phyloP scores from a whole-genome alignment of 2,888 invertebrate genomes.

The Amphipoea oculea region DNA sequence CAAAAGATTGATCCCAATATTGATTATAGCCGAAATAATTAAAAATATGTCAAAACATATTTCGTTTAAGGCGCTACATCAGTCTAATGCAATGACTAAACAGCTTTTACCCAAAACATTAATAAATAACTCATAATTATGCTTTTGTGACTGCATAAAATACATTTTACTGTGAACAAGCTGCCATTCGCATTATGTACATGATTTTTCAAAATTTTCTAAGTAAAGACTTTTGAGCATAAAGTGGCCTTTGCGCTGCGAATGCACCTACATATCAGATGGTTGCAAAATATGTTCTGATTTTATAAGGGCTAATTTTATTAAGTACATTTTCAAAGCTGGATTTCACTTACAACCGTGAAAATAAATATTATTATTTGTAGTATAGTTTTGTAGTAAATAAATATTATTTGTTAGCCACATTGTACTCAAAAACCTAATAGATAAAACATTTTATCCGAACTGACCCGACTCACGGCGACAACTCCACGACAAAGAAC shows the following conservation, averaged over 20 bases:
- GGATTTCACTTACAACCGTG: background rate
- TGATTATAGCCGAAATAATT: slow-evolving; percentile 65
- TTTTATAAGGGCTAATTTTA: background rate
- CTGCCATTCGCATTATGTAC: slow-evolving; percentile 68
- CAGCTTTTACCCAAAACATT: slow-evolving; percentile 71
- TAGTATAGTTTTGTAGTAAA: background rate
- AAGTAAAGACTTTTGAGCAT: slow-evolving; percentile 43
- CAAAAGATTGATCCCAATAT: slow-evolving; percentile 27
- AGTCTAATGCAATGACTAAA: slow-evolving; percentile 87
- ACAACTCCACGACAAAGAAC: slow-evolving; percentile 79
- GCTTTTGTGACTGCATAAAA: slow-evolving; percentile 69
- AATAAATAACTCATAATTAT: slow-evolving; percentile 71
- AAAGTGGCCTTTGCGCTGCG: slow-evolving; percentile 24
- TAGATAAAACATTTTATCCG: slow-evolving; percentile 32
- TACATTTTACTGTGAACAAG: slow-evolving; percentile 68
- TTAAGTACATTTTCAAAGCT: slow-evolving; percentile 28
- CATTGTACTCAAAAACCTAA: slow-evolving; percentile 37
- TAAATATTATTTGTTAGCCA: slow-evolving; percentile 21
- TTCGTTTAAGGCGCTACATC: slow-evolving; percentile 82
- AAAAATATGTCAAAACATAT: slow-evolving; percentile 74
- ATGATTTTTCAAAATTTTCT: slow-evolving; percentile 37
- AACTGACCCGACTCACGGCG: slow-evolving; percentile 61
- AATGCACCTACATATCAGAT: background rate
- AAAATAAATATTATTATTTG: background rate
- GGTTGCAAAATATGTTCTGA: background rate